Evolutionary conservation across 2,113 vertebrate genomes (phyloP).

Genomic region (Menidia beryllina): DNA sequence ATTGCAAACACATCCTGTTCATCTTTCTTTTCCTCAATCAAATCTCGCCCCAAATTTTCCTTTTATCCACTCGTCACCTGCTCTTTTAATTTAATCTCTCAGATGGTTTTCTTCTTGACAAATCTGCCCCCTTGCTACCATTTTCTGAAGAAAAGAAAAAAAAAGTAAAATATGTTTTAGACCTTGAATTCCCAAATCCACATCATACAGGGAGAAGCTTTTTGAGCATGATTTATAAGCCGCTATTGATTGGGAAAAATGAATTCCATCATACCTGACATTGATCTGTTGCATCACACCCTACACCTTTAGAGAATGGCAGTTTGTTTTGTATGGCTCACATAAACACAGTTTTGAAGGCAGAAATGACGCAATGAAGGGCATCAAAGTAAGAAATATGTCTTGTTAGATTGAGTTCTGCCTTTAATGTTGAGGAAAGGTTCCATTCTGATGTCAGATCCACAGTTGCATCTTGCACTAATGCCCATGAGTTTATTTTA

Average conservation of each 20-base stretch:
- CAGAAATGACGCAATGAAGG: slow-evolving; percentile 38
- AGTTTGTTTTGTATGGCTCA: slow-evolving; percentile 49
- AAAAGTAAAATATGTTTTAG: not conserved
- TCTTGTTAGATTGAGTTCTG: slow-evolving; percentile 33
- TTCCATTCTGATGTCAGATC: slow-evolving; percentile 35
- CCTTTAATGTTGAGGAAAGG: slow-evolving; percentile 29
- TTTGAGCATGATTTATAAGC: slow-evolving; percentile 11
- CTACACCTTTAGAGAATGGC: slow-evolving; percentile 25
- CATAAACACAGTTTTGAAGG: slow-evolving; percentile 49
- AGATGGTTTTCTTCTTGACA: not conserved
- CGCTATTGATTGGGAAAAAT: slow-evolving; percentile 44
- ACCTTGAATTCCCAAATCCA: slow-evolving; percentile 21
- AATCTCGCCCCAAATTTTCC: not conserved
- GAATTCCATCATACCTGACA: slow-evolving; percentile 49
- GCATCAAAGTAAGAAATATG: slow-evolving; percentile 7
- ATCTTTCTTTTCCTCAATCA: not conserved
- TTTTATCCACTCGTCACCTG: not conserved
- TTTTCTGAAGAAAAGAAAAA: not conserved
- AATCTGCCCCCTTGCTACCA: not conserved
- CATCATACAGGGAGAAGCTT: slow-evolving; percentile 12
- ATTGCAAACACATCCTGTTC: not conserved
- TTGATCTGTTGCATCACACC: slow-evolving; percentile 54
- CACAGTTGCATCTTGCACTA: slow-evolving; percentile 20
- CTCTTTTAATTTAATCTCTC: slow-evolving; percentile 9
- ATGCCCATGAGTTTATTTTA: slow-evolving; percentile 42